Evolutionary conservation across 2,888 invertebrate species (phyloP).

Genomic region (Cheilosia impressa): DNA sequence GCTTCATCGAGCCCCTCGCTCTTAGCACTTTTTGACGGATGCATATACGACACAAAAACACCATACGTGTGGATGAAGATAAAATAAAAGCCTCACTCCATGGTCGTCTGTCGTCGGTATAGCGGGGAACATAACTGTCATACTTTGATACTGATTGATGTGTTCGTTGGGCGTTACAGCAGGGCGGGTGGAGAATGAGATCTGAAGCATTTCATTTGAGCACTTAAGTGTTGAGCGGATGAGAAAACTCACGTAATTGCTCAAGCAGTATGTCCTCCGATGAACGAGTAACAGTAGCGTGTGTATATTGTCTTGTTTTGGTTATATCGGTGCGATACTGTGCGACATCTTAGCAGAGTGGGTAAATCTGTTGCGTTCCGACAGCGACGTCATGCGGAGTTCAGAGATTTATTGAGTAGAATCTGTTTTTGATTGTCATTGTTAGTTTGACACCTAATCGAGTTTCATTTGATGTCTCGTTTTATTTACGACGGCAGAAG

Average conservation of each 20-base stretch:
- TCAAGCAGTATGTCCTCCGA: background rate
- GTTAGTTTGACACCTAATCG: slow-evolving; percentile 44
- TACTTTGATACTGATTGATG: slow-evolving; percentile 66
- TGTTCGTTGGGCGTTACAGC: slow-evolving; percentile 15
- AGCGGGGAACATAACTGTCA: slow-evolving; percentile 50
- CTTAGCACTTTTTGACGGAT: slow-evolving; percentile 24
- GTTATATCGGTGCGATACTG: background rate
- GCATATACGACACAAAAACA: slow-evolving; percentile 21
- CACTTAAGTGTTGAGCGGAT: slow-evolving; percentile 33
- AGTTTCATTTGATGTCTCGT: slow-evolving; percentile 20
- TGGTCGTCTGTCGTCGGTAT: background rate
- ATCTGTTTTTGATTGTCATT: slow-evolving; percentile 43
- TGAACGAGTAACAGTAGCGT: no score
- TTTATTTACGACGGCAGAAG: background rate
- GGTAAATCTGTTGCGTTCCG: no score
- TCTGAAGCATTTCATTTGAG: slow-evolving; percentile 9
- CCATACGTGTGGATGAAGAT: slow-evolving; percentile 38
- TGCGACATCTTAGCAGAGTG: background rate
- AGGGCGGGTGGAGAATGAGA: background rate
- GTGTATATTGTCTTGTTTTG: background rate
- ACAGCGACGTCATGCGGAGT: background rate
- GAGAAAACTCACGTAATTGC: slow-evolving; percentile 36
- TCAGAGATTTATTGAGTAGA: slow-evolving; percentile 35
- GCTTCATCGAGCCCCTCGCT: slow-evolving; percentile 31
- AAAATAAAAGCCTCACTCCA: slow-evolving; percentile 6